Conservation (phyloP, 2,797 vertebrate species). For the Salmo trutta region DNA sequence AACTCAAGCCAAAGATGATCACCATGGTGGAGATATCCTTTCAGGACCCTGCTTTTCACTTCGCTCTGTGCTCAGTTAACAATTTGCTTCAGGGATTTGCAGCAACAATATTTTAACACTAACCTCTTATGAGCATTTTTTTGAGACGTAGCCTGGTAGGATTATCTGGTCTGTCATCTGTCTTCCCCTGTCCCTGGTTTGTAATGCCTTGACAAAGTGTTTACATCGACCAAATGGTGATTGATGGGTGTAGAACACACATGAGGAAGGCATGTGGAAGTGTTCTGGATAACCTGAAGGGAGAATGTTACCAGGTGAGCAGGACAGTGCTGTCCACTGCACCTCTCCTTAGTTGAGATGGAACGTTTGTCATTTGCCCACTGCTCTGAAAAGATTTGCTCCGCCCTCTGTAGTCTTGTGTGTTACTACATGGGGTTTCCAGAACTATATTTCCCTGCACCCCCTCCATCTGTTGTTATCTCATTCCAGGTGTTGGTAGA, state of each 20-base stretch:
- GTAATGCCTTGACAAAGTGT: constrained; percentile 77
- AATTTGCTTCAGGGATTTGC: neutral
- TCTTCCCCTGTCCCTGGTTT: neutral
- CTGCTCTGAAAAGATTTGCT: neutral
- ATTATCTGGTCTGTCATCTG: neutral
- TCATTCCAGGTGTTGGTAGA: constrained; percentile 87
- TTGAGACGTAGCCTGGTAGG: neutral
- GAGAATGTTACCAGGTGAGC: constrained; percentile 95
- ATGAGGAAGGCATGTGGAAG: constrained; percentile 97
- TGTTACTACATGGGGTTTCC: neutral
- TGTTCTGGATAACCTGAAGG: constrained; percentile 94
- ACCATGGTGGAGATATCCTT: constrained; percentile 99
- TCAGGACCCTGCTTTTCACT: constrained; percentile 61
- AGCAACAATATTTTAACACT: neutral
- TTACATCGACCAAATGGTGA: constrained; percentile 98
- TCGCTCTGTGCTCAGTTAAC: neutral
- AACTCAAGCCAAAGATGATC: constrained; percentile 99
- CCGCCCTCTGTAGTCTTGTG: neutral
- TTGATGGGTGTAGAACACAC: constrained; percentile 91
- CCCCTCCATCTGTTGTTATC: no score
- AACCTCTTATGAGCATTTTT: neutral
- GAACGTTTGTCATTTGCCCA: neutral
- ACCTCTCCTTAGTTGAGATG: neutral
- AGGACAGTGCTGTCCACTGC: constrained; percentile 57
- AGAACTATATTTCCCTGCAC: constrained; percentile 2